phyloP scores from a whole-genome alignment of 2,797 vertebrate genomes.

The Phoebastria nigripes region DNA sequence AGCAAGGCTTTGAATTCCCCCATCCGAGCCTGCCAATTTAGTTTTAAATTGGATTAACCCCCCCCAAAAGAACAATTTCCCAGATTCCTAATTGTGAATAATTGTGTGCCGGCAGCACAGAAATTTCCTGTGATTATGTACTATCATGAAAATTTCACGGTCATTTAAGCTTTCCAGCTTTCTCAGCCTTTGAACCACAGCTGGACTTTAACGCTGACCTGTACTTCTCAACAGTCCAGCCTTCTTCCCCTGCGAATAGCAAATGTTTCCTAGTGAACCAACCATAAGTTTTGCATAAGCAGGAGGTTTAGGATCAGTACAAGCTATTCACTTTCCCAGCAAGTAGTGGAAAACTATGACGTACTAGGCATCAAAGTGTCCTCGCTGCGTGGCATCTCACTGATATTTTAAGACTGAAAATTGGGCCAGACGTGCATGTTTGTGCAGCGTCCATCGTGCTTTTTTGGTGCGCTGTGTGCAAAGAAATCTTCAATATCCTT shows the following conservation, averaged over 20 bases:
- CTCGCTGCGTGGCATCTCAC: background rate
- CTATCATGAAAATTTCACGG: accelerated
- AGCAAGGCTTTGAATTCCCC: background rate
- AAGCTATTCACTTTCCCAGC: background rate
- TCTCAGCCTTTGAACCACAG: background rate
- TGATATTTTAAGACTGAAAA: background rate
- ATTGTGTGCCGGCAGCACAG: background rate
- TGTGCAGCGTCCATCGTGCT: accelerated
- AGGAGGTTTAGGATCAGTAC: background rate
- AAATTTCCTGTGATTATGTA: background rate
- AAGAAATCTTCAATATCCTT: background rate
- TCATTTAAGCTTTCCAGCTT: background rate
- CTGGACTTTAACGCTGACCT: background rate
- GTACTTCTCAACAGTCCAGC: background rate
- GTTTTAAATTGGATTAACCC: background rate
- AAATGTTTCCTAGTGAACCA: background rate
- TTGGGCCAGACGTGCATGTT: background rate
- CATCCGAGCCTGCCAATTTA: background rate
- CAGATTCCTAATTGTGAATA: background rate
- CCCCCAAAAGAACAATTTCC: background rate
- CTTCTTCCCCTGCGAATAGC: background rate
- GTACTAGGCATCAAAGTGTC: background rate
- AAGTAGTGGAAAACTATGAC: background rate
- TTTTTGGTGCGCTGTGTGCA: background rate
- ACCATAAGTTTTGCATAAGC: background rate